Evolutionary conservation across 2,113 vertebrate genomes (phyloP).

Genomic region (Bothrops jararaca): DNA sequence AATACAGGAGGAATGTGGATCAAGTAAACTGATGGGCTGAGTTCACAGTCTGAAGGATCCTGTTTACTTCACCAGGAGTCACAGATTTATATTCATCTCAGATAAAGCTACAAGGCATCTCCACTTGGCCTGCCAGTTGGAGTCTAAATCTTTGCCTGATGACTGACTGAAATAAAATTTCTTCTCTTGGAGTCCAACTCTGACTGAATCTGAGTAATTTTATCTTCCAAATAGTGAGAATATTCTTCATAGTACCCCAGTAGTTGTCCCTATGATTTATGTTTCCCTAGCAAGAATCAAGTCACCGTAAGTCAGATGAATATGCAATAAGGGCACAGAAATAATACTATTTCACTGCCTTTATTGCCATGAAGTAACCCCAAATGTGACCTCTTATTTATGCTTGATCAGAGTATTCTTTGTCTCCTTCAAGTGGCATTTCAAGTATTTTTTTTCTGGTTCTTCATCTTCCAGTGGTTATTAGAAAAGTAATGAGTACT

Average conservation of each 20-base stretch:
- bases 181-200: background rate
- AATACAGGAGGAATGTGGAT: background rate
- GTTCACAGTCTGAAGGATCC: background rate
- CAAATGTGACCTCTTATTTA: background rate
- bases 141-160: background rate
- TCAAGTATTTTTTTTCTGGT: background rate
- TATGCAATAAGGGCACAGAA: background rate
- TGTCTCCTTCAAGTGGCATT: background rate
- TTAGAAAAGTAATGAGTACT: background rate
- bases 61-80: background rate
- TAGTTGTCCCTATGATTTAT: background rate
- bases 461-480: background rate
- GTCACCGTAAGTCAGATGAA: background rate
- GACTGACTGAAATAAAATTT: background rate
- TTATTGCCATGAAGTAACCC: background rate
- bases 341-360: background rate
- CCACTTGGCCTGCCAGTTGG: background rate
- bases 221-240: background rate
- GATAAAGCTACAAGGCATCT: background rate
- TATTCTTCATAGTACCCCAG: background rate
- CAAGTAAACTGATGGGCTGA: background rate
- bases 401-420: background rate
- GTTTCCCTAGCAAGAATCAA: background rate
- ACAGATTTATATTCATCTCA: background rate
- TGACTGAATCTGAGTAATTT: background rate